Conservation (phyloP, 1,140 invertebrate species). For the Acromyrmex heyeri region DNA sequence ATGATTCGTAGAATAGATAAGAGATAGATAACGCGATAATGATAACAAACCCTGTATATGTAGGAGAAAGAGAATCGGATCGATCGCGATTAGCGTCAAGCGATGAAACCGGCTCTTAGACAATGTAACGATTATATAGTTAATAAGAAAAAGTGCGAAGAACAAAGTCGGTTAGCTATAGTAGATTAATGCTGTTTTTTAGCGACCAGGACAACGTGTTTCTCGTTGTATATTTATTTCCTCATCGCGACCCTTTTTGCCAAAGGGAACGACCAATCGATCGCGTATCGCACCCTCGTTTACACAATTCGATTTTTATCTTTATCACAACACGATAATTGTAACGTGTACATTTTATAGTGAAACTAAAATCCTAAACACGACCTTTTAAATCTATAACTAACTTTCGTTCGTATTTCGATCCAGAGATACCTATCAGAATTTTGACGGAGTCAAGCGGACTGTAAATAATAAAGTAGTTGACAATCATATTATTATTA, state of each 20-base stretch:
- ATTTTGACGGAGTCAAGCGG: neutral
- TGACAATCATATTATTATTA: slow-evolving; percentile 35
- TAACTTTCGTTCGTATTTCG: neutral
- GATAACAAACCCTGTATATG: neutral
- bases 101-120: slow-evolving; percentile 49
- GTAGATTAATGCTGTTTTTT: slow-evolving; percentile 24
- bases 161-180: slow-evolving; percentile 30
- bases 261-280: slow-evolving; percentile 58
- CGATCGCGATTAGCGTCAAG: slow-evolving; percentile 3
- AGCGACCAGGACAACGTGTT: slow-evolving; percentile 49
- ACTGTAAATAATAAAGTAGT: slow-evolving; percentile 29
- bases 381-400: neutral
- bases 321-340: slow-evolving; percentile 28
- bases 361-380: neutral
- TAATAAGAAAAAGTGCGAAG: slow-evolving; percentile 39
- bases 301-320: slow-evolving; percentile 28
- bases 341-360: neutral
- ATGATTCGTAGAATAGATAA: neutral
- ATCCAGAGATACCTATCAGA: neutral
- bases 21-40: neutral
- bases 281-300: slow-evolving; percentile 28
- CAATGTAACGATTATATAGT: slow-evolving; percentile 47
- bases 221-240: slow-evolving; percentile 63
- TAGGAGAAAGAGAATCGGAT: slow-evolving; percentile 21
- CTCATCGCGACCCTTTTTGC: slow-evolving; percentile 25